Conservation (phyloP, 2,113 vertebrate genomes). For the Dasyornis broadbenti region DNA sequence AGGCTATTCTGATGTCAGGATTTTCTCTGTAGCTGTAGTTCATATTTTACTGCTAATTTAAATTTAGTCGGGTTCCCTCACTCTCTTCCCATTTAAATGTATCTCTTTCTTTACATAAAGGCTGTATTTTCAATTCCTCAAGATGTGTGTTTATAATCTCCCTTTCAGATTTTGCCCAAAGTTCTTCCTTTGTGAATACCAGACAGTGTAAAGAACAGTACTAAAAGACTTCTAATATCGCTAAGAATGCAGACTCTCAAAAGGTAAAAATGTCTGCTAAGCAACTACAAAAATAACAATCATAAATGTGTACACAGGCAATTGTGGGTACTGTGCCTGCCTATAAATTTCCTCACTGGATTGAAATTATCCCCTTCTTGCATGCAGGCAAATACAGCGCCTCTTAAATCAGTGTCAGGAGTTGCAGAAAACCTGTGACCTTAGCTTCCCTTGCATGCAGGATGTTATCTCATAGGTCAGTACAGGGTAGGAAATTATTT, state of each 20-base stretch:
- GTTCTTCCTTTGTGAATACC: neutral
- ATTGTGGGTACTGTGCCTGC: neutral
- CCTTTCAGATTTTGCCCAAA: neutral
- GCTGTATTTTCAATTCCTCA: neutral
- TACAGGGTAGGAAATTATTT: neutral
- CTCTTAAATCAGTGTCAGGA: neutral
- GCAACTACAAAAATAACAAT: neutral
- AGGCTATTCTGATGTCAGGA: neutral
- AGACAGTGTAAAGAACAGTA: neutral
- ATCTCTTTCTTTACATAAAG: neutral
- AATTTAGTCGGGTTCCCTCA: neutral
- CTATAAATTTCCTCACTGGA: neutral
- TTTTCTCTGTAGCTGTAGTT: neutral
- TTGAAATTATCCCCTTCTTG: neutral
- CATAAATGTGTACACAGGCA: neutral
- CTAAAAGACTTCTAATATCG: neutral
- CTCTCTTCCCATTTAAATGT: neutral
- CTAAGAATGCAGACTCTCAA: neutral
- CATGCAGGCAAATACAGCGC: neutral
- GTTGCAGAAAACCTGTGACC: neutral
- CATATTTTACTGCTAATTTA: neutral
- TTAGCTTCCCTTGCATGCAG: neutral
- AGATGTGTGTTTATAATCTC: neutral
- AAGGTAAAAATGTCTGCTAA: neutral
- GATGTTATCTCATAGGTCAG: neutral